Percentiles rank a stretch among this genome's conserved stretches.
These are phyloP conservation scores for Drosophila melanocephala DNA, from an alignment of 2,888 invertebrate species.

Conservation along the genomic window DNA sequence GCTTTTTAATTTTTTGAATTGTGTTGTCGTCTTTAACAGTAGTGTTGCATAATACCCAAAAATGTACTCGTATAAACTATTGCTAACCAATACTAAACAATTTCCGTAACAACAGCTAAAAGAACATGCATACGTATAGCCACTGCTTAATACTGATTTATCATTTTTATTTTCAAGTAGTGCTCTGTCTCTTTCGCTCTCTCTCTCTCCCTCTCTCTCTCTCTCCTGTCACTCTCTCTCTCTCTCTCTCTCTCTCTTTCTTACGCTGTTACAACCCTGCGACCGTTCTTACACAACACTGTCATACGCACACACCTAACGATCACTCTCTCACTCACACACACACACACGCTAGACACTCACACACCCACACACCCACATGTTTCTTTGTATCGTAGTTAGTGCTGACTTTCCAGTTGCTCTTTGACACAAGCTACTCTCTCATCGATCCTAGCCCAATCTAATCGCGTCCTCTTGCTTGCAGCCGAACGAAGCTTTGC, in stretches of 20 bases:
- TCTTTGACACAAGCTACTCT: constrained; percentile 66
- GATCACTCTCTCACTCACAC: constrained; percentile 13
- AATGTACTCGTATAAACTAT: constrained; percentile 22
- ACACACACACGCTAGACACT: constrained; percentile 30
- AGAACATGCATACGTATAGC: constrained; percentile 44
- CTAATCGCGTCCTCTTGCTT: constrained; percentile 65
- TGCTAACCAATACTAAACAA: constrained; percentile 55
- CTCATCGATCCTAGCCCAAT: constrained; percentile 14
- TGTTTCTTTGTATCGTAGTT: constrained; percentile 81
- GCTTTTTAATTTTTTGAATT: constrained; percentile 51
- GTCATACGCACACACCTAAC: constrained; percentile 46
- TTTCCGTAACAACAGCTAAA: constrained; percentile 47
- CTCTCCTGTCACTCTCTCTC: constrained; percentile 41
- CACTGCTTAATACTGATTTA: constrained; percentile 60
- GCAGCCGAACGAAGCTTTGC: constrained; percentile 85
- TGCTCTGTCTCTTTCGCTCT: constrained; percentile 51
- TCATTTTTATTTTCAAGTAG: constrained; percentile 62
- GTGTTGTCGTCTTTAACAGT: constrained; percentile 59
- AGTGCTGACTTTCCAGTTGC: constrained; percentile 81
- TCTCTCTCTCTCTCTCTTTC: background rate
- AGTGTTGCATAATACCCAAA: constrained; percentile 58
- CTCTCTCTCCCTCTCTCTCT: background rate
- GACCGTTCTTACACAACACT: constrained; percentile 57
- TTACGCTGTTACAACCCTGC: constrained; percentile 40
- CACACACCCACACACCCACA: constrained; percentile 60